Percentiles rank a stretch among this genome's conserved stretches.
phyloP scores from a whole-genome alignment of 2,113 vertebrate species.

The Eurystomus gularis region DNA sequence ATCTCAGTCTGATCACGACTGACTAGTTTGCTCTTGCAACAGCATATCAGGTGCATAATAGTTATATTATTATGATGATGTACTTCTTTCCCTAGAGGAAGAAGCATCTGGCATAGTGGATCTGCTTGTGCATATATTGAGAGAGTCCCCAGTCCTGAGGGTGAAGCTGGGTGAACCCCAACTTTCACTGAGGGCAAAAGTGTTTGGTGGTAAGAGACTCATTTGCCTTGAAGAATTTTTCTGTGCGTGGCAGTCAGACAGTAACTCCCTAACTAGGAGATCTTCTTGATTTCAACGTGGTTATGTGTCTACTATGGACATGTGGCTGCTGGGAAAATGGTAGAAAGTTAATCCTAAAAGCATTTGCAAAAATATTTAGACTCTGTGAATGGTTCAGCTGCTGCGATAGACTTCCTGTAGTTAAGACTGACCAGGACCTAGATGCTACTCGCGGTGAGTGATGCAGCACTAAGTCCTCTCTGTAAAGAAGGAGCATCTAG shows the following conservation, averaged over 20 bases:
- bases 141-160: neutral
- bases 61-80: neutral
- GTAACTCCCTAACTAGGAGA: neutral
- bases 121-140: neutral
- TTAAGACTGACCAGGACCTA: neutral
- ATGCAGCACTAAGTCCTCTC: neutral
- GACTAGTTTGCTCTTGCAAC: neutral
- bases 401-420: fast-evolving
- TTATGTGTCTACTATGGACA: neutral
- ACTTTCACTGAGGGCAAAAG: neutral
- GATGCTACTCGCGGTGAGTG: neutral
- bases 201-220: neutral
- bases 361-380: neutral
- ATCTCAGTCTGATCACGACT: neutral
- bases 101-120: neutral
- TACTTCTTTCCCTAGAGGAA: neutral
- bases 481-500: neutral
- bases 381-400: neutral
- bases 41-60: neutral
- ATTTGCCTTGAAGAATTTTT: neutral
- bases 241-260: neutral
- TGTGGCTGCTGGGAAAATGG: neutral
- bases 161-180: neutral
- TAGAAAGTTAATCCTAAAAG: neutral
- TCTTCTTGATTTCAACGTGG: neutral